A percentile compares a stretch with the other conserved stretches of the same genome.
These are phyloP conservation scores for Schlechtendalia chinensis DNA, from an alignment of 1,140 invertebrate species.

Conservation along the genomic window DNA sequence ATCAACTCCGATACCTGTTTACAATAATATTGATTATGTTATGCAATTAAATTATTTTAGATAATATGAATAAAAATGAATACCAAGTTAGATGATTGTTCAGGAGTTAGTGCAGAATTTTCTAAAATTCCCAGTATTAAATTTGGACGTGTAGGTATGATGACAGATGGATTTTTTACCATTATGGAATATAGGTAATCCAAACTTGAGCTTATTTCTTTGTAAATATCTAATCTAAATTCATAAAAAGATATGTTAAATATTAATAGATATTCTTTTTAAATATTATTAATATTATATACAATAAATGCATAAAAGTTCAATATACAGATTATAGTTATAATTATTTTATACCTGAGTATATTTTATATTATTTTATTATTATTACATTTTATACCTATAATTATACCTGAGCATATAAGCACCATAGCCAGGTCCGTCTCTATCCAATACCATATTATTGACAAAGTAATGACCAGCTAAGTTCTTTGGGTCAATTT, in stretches of 20 bases:
- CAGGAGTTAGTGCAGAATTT: constrained; percentile 23
- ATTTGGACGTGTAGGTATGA: constrained; percentile 29
- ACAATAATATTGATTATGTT: not conserved
- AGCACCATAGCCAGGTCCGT: constrained; percentile 71
- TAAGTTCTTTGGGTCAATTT: constrained; percentile 83
- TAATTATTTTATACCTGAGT: too few species aligned
- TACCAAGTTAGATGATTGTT: constrained; percentile 42
- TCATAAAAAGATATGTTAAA: constrained; percentile 48
- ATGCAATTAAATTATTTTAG: not conserved
- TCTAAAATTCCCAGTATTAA: constrained; percentile 17
- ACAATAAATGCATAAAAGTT: not conserved
- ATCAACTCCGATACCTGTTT: constrained; percentile 49
- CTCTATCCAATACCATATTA: constrained; percentile 75
- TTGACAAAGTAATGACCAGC: constrained; percentile 82
- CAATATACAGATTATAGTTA: not conserved
- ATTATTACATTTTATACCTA: too few species aligned
- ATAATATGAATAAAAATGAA: not conserved
- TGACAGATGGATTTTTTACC: constrained; percentile 42
- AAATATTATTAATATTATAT: not conserved
- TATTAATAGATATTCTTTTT: not conserved
- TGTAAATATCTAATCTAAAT: constrained; percentile 81
- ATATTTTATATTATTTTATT: too few species aligned
- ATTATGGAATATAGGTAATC: constrained; percentile 66
- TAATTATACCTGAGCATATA: constrained; percentile 71
- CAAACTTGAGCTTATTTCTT: constrained; percentile 77